Evolutionary conservation across 1,140 invertebrate species (phyloP).

Genomic region (Zaprionus kolodkinae): DNA sequence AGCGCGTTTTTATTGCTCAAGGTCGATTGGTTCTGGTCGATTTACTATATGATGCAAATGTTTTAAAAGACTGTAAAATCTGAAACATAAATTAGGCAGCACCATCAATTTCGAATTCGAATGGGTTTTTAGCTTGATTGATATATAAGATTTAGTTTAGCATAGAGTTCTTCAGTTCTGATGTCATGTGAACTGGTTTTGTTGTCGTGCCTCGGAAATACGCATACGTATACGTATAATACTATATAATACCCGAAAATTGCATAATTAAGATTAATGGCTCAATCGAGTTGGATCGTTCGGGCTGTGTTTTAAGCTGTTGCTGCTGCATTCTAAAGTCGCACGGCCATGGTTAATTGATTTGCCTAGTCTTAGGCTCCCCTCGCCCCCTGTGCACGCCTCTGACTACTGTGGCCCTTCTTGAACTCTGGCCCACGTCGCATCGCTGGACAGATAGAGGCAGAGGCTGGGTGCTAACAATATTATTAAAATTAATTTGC

Average conservation of each 20-base stretch:
- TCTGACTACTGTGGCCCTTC: conserved; percentile 55
- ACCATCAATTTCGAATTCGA: conserved; percentile 36
- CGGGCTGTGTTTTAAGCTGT: conserved; percentile 14
- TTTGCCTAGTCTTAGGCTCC: conserved; percentile 18
- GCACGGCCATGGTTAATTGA: conserved; percentile 43
- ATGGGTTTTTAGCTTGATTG: conserved; percentile 45
- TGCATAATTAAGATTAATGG: conserved; percentile 49
- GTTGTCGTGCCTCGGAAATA: conserved; percentile 39
- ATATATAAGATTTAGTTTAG: conserved; percentile 41
- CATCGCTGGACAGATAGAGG: conserved; percentile 6
- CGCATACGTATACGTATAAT: not conserved
- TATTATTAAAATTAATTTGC: conserved; percentile 69
- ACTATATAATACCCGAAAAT: conserved; percentile 8
- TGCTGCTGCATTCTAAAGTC: conserved; percentile 33
- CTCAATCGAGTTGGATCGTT: conserved; percentile 10
- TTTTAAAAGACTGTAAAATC: conserved; percentile 45
- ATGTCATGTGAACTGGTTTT: conserved; percentile 63
- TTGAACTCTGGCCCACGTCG: conserved; percentile 55
- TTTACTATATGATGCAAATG: conserved; percentile 41
- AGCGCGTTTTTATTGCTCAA: conserved; percentile 48
- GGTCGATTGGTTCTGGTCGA: conserved; percentile 45
- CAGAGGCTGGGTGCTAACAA: conserved; percentile 7
- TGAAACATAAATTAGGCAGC: conserved; percentile 58
- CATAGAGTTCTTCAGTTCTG: conserved; percentile 7
- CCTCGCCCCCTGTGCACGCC: conserved; percentile 23